Evolutionary conservation across 1,140 invertebrate species (phyloP), one percentile per base, ranked within the genome.

Genomic region (Micrasema longulum): DNA sequence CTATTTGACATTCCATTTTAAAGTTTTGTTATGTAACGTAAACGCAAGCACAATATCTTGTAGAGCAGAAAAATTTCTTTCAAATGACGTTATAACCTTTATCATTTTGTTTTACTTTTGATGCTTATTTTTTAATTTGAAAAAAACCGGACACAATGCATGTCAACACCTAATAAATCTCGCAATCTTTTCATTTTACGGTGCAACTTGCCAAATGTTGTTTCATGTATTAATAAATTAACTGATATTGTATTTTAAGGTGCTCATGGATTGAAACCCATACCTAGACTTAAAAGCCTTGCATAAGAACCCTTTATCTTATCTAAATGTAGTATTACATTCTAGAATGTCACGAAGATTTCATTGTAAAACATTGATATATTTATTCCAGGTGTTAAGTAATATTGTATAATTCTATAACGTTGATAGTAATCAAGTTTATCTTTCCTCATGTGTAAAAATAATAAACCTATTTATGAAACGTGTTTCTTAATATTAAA

Each of bases 181-280:
- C n/a, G n/a, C n/a, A n/a, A n/a, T n/a, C n/a, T n/a, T n/a, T n/a
- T n/a, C n/a, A n/a, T n/a, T n/a, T n/a, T n/a, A n/a, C n/a, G 7
- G 26, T 31, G 2, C 7, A 31, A 14, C 48, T 52, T 52, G 48
- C 48, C 48, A 52, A 52, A 47, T 47, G 43, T n/a, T 47, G 43
- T 23, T 20, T 52, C 23, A 52, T 52, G 20, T 52, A 52, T 52
- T 52, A 20, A 52, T 16, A 52, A 52, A 10, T 52, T 22, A 22
- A 22, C 10, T 52, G 48, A 47, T 52, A 52, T 52, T 52, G 48
- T 4, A 52, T 18, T 52, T 47, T 52, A 52, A 52, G 48, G 48
- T 52, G 48, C 48, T 52, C 48, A 10, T 23, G 48, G 48, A 52
- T 18, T 22, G 20, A 52, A 31, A 22, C 22, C 48, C 48, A 52